Evolutionary conservation across 2,888 invertebrate species (phyloP).

Genomic region (Sinodicranocentrus sp.): DNA sequence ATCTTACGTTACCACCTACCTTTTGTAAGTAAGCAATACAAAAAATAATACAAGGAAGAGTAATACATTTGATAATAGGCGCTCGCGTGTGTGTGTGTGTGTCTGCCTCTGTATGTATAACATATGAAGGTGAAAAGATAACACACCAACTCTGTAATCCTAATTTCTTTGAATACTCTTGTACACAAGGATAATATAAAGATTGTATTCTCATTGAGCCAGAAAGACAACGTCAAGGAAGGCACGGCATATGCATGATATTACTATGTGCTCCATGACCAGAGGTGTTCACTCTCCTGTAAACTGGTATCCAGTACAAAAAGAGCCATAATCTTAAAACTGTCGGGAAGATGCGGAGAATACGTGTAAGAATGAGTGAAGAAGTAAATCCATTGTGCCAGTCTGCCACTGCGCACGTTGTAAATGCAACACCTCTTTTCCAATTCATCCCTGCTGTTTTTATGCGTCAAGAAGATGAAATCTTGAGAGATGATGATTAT

Average conservation of each 20-base stretch:
- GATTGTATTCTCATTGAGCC: too few relatives aligned
- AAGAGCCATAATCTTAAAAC: conserved; percentile 45
- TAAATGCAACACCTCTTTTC: conserved; percentile 51
- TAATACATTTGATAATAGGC: conserved; percentile 37
- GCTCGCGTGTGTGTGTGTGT: conserved; percentile 57
- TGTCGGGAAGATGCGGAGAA: conserved; percentile 36
- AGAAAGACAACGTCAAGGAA: too few relatives aligned
- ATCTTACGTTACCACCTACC: conserved; percentile 54
- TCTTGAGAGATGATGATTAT: conserved; percentile 53
- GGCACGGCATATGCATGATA: background rate
- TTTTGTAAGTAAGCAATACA: background rate
- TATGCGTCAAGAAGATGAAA: conserved; percentile 59
- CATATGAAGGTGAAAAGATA: background rate
- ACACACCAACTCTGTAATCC: background rate
- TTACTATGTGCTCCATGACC: conserved; percentile 25
- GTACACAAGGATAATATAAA: too few relatives aligned
- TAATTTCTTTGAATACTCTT: conserved; percentile 5
- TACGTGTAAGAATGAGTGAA: conserved; percentile 2
- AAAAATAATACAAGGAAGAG: conserved; percentile 36
- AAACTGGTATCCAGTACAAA: conserved; percentile 45
- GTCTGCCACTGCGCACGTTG: conserved; percentile 14
- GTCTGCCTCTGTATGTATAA: background rate
- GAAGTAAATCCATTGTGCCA: conserved; percentile 29
- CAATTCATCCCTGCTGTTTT: conserved; percentile 59
- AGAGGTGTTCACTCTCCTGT: conserved; percentile 54